These are phyloP conservation scores for Platyscapa corneri DNA, from an alignment of 1,140 invertebrate species.

Conservation along the genomic window DNA sequence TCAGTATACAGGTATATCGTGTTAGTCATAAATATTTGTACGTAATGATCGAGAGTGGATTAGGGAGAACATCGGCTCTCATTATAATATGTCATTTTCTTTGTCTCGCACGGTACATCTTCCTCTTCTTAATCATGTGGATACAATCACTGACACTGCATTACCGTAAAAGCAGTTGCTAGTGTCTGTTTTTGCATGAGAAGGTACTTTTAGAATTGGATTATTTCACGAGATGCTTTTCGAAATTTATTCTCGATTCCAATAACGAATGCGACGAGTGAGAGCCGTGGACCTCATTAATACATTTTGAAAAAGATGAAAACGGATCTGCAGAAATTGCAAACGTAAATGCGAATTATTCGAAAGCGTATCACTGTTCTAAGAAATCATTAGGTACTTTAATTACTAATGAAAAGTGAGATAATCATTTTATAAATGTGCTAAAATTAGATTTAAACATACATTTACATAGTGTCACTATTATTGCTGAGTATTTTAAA, in stretches of 20 bases:
- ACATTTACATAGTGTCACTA: not conserved
- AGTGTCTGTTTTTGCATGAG: not conserved
- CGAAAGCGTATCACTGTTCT: not conserved
- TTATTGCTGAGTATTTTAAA: not conserved
- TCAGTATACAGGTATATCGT: not conserved
- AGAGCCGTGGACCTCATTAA: not conserved
- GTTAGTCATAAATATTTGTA: not conserved
- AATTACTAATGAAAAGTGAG: not conserved
- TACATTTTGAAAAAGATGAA: not conserved
- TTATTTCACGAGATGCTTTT: not conserved
- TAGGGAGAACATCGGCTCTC: constrained; percentile 3
- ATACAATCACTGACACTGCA: constrained; percentile 6
- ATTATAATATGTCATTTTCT: constrained; percentile 44
- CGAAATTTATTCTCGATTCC: not conserved
- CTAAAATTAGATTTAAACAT: not conserved
- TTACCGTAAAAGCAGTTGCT: not conserved
- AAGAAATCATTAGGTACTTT: not conserved
- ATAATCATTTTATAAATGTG: not conserved
- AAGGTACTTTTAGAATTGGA: constrained; percentile 1
- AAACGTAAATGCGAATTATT: not conserved
- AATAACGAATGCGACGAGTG: not conserved
- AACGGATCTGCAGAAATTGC: not conserved
- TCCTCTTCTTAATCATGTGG: not conserved
- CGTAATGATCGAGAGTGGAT: constrained; percentile 34
- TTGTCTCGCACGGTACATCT: constrained; percentile 30